Percentiles rank a stretch among this genome's conserved stretches.
Conservation (phyloP, 2,797 vertebrate genomes). For the Cetoscarus ocellatus region DNA sequence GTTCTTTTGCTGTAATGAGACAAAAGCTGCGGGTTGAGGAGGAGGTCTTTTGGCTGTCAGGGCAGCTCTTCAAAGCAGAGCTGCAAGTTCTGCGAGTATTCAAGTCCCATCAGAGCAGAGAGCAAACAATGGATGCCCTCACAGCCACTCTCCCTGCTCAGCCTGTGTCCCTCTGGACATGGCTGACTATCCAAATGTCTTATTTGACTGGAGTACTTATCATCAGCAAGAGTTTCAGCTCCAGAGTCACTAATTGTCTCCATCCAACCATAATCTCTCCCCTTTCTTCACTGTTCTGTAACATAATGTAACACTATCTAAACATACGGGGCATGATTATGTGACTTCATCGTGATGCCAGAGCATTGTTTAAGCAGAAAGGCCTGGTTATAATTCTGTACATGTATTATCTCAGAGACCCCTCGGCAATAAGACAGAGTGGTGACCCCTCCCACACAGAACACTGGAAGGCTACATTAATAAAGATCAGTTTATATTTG, state of each 20-base stretch:
- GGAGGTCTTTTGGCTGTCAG: constrained; percentile 33
- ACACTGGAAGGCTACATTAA: not conserved
- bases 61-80: constrained; percentile 59
- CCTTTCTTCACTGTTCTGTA: not conserved
- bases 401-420: not conserved
- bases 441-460: not conserved
- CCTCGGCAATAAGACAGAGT: not conserved
- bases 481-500: not conserved
- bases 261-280: not conserved
- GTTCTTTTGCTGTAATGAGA: constrained; percentile 37
- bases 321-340: not conserved
- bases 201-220: constrained; percentile 21
- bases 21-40: constrained; percentile 45
- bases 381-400: not conserved
- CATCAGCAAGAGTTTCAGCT: not conserved
- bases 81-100: constrained; percentile 34
- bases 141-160: constrained; percentile 46
- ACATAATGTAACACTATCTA: not conserved
- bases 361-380: not conserved
- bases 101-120: constrained; percentile 25
- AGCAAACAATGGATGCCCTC: constrained; percentile 56
- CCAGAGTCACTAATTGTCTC: not conserved
- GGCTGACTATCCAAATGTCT: constrained; percentile 43
- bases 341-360: not conserved
- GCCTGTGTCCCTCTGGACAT: constrained; percentile 6